These are phyloP conservation scores for Yponomeuta plumbellus DNA, from an alignment of 2,888 invertebrate genomes.

Conservation along the genomic window DNA sequence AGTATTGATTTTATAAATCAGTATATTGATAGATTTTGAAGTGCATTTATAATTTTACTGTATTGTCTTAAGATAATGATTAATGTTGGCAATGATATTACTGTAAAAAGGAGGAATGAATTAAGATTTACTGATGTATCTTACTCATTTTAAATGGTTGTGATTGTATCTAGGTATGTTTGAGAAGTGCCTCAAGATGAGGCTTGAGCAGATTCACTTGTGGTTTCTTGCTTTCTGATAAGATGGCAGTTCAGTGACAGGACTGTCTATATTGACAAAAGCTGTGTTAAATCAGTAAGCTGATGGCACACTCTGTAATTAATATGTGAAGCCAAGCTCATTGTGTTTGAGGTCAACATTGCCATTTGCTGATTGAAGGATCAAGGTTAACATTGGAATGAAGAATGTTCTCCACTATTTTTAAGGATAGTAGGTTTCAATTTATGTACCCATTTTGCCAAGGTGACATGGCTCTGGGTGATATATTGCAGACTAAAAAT, in stretches of 20 bases:
- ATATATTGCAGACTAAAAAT: neutral
- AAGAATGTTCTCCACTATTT: neutral
- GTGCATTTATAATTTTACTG: slow-evolving; percentile 21
- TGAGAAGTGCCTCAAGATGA: slow-evolving; percentile 50
- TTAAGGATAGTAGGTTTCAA: neutral
- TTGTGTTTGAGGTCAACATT: too few relatives aligned
- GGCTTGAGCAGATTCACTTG: neutral
- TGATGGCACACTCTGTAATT: too few relatives aligned
- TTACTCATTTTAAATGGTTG: slow-evolving; percentile 63
- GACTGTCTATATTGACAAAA: too few relatives aligned
- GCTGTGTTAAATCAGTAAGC: too few relatives aligned
- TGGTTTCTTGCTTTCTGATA: too few relatives aligned
- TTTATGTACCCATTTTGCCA: too few relatives aligned
- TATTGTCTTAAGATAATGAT: slow-evolving; percentile 19
- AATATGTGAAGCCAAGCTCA: too few relatives aligned
- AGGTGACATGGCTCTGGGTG: too few relatives aligned
- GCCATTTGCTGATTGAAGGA: too few relatives aligned
- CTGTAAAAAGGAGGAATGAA: slow-evolving; percentile 9
- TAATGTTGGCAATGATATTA: slow-evolving; percentile 22
- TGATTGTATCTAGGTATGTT: slow-evolving; percentile 53
- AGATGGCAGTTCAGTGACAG: too few relatives aligned
- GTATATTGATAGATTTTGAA: slow-evolving; percentile 12
- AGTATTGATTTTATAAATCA: neutral
- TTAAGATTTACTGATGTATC: slow-evolving; percentile 18
- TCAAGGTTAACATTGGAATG: too few relatives aligned